Conservation (phyloP, 2,888 invertebrate species). For the Macaria liturata region DNA sequence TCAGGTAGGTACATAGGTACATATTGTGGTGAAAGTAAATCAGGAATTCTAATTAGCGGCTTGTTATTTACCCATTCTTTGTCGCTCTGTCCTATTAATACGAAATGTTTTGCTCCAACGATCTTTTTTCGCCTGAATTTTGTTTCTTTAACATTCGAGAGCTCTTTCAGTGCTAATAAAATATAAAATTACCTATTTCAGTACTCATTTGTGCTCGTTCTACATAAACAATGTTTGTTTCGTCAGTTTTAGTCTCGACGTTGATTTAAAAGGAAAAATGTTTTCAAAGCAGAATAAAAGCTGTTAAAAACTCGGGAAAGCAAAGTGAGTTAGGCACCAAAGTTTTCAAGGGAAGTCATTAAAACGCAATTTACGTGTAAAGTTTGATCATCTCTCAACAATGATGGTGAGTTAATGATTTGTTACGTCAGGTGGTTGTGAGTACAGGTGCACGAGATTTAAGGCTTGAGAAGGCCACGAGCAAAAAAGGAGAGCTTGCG, state of each 20-base stretch:
- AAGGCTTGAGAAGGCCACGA: neutral
- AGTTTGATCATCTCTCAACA: constrained; percentile 32
- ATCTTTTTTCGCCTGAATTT: neutral
- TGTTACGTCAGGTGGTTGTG: constrained; percentile 49
- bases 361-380: constrained; percentile 36
- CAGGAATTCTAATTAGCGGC: constrained; percentile 14
- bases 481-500: neutral
- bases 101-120: neutral
- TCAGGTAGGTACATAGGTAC: neutral
- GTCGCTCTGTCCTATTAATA: neutral
- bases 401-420: constrained; percentile 44
- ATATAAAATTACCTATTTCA: neutral
- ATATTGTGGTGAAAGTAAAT: constrained; percentile 8
- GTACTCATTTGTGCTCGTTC: neutral
- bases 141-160: neutral
- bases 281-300: constrained; percentile 14
- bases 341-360: constrained; percentile 32
- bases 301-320: constrained; percentile 19
- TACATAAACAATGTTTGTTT: neutral
- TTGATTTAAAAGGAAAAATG: constrained; percentile 6
- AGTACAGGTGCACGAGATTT: constrained; percentile 14
- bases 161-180: neutral
- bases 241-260: constrained; percentile 3
- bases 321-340: constrained; percentile 25
- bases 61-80: neutral